Conservation (phyloP, 2,113 vertebrate genomes). For the Pseudorectes ferrugineus region DNA sequence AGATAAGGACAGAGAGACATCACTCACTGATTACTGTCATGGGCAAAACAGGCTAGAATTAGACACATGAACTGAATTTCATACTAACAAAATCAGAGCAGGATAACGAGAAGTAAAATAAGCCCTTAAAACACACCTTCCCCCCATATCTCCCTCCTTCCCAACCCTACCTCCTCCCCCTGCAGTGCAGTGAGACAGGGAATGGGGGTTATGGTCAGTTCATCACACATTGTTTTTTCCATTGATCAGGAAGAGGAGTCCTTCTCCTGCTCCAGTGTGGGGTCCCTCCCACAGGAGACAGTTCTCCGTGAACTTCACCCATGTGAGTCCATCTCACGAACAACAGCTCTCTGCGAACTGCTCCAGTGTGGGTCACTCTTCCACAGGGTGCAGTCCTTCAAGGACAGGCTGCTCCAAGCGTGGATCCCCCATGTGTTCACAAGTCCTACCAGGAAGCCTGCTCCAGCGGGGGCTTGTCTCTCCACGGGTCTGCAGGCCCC, state of each 20-base stretch:
- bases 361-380: neutral
- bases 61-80: neutral
- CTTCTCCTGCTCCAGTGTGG: neutral
- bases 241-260: neutral
- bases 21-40: neutral
- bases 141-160: accelerated
- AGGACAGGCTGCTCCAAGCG: neutral
- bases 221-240: neutral
- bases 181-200: neutral
- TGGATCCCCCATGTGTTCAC: accelerated
- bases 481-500: neutral
- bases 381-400: neutral
- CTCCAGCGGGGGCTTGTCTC: accelerated
- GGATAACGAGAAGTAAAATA: neutral
- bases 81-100: neutral
- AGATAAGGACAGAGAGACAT: neutral
- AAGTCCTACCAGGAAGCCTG: neutral
- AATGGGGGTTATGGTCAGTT: neutral
- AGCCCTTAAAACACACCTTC: neutral
- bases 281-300: too few relatives aligned
- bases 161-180: neutral
- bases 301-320: neutral
- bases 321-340: accelerated
- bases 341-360: neutral
- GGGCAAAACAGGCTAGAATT: neutral